These are phyloP conservation scores for Sesia apiformis DNA, from an alignment of 2,888 invertebrate species.

Conservation along the genomic window DNA sequence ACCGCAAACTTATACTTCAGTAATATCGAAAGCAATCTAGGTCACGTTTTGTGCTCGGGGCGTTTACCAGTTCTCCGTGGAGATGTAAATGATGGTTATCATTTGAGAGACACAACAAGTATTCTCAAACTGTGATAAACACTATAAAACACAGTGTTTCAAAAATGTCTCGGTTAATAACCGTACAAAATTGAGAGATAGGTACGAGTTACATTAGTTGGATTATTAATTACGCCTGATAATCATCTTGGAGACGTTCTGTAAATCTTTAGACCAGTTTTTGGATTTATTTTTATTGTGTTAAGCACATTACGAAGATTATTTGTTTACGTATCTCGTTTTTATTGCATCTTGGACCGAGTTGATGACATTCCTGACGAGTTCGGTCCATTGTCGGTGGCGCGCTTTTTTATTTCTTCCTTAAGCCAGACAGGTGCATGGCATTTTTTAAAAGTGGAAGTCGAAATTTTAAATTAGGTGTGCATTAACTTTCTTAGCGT, in stretches of 20 bases:
- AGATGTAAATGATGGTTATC: too few species aligned
- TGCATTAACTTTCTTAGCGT: not conserved
- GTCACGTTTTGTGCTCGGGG: slow-evolving; percentile 11
- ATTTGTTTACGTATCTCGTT: slow-evolving; percentile 11
- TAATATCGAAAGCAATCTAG: slow-evolving; percentile 30
- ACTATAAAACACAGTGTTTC: slow-evolving; percentile 1
- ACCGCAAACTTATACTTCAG: not conserved
- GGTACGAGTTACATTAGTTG: slow-evolving; percentile 14
- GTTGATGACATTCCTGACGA: slow-evolving; percentile 16
- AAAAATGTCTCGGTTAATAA: slow-evolving; percentile 10
- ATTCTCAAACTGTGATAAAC: not conserved
- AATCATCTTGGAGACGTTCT: slow-evolving; percentile 21
- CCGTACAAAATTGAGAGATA: slow-evolving; percentile 21
- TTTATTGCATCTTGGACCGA: slow-evolving; percentile 15
- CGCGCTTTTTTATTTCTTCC: slow-evolving; percentile 7
- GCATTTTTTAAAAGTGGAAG: not conserved
- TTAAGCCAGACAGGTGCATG: not conserved
- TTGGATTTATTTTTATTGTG: slow-evolving; percentile 22
- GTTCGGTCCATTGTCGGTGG: slow-evolving; percentile 14
- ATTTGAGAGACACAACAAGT: too few species aligned
- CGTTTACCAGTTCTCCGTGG: not conserved
- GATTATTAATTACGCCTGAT: slow-evolving; percentile 27
- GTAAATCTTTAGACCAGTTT: slow-evolving; percentile 24
- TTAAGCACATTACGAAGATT: slow-evolving; percentile 7
- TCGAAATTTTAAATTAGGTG: not conserved